Percentiles rank a stretch among this genome's conserved stretches.
Evolutionary conservation across 1,140 invertebrate genomes (phyloP).

Genomic region (Potamilus streckersoni): DNA sequence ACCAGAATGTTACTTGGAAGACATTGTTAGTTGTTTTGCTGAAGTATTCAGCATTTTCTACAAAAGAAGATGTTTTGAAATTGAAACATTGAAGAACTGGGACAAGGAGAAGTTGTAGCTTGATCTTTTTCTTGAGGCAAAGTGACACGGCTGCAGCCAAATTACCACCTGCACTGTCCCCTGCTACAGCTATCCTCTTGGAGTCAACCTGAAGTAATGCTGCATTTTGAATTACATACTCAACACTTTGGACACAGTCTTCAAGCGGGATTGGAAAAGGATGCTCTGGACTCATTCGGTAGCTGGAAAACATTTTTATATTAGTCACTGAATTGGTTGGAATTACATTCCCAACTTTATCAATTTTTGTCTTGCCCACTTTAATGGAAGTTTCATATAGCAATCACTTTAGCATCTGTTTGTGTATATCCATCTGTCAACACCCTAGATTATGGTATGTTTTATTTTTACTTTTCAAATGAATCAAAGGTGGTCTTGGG

Average conservation of each 20-base stretch:
- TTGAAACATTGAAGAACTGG: constrained; percentile 41
- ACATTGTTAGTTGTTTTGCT: constrained; percentile 18
- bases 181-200: constrained; percentile 14
- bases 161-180: constrained; percentile 50
- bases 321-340: background rate
- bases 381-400: no score
- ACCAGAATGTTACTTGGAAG: constrained; percentile 14
- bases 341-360: background rate
- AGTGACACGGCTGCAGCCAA: constrained; percentile 39
- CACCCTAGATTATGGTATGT: no score
- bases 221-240: constrained; percentile 2
- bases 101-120: constrained; percentile 44
- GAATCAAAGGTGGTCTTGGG: no score
- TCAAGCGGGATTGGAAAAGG: constrained; percentile 4
- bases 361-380: background rate
- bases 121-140: constrained; percentile 25
- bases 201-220: constrained; percentile 7
- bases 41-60: constrained; percentile 19
- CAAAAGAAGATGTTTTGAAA: constrained; percentile 42
- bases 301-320: constrained; percentile 3
- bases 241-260: constrained; percentile 12
- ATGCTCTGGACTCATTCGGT: constrained; percentile 15
- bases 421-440: no score
- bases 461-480: no score
- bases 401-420: no score